Evolutionary conservation across 2,113 vertebrate genomes (phyloP).

Genomic region (Climacteris rufus): DNA sequence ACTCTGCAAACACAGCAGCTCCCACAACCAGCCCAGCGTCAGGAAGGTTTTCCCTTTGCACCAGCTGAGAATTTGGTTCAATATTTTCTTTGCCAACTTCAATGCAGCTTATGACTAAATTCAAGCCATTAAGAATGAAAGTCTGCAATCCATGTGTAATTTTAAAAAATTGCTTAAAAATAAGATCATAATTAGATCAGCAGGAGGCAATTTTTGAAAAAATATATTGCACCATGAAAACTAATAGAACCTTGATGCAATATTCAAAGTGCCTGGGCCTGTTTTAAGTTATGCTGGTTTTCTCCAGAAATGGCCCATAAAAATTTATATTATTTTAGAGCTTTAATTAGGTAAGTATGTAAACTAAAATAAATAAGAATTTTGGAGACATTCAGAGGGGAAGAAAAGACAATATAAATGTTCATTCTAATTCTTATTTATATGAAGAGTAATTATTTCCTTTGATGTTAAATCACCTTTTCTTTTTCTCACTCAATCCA

Average conservation of each 20-base stretch:
- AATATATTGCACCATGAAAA: background rate
- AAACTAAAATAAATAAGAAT: slow-evolving; percentile 26
- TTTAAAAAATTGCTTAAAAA: slow-evolving; percentile 36
- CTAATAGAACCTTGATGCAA: background rate
- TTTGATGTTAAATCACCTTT: slow-evolving; percentile 38
- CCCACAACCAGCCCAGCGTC: accelerated
- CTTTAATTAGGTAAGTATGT: slow-evolving; percentile 48
- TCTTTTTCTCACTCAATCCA: background rate
- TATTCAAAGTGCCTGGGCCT: background rate
- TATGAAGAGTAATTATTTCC: slow-evolving; percentile 34
- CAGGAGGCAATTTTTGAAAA: background rate
- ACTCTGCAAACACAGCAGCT: background rate
- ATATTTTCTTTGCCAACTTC: background rate
- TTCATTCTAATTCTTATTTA: slow-evolving; percentile 8
- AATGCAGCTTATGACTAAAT: background rate
- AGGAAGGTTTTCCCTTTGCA: background rate
- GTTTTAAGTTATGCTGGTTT: background rate
- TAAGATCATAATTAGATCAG: background rate
- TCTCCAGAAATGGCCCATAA: slow-evolving; percentile 38
- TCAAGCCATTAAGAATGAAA: background rate
- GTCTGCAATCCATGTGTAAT: background rate
- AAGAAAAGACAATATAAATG: background rate
- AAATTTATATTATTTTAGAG: slow-evolving; percentile 29
- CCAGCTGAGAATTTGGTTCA: background rate
- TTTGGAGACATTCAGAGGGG: background rate